These are phyloP conservation scores for Diorhabda carinulata DNA, from an alignment of 1,140 invertebrate species.

Conservation along the genomic window DNA sequence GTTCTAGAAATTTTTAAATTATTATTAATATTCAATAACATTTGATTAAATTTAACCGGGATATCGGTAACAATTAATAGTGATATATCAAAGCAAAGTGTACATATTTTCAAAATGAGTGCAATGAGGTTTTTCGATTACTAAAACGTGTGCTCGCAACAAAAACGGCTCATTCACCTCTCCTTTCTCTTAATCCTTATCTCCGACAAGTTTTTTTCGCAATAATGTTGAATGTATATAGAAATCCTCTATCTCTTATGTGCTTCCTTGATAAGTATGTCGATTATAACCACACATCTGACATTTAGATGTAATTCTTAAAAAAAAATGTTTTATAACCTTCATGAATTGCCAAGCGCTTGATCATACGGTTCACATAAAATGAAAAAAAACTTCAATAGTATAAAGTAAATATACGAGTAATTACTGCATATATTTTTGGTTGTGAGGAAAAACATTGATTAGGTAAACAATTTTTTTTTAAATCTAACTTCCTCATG, in stretches of 20 bases:
- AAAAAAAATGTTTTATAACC: slow-evolving; percentile 26
- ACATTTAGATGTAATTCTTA: slow-evolving; percentile 15
- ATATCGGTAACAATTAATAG: too few relatives aligned
- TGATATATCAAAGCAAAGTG: too few relatives aligned
- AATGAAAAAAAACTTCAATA: slow-evolving; percentile 22
- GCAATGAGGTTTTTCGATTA: too few relatives aligned
- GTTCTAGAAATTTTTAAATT: too few relatives aligned
- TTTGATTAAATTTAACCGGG: too few relatives aligned
- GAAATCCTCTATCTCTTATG: slow-evolving; percentile 30
- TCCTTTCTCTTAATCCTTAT: background rate
- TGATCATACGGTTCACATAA: slow-evolving; percentile 27
- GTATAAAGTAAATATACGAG: background rate
- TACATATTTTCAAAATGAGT: too few relatives aligned
- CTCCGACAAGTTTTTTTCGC: background rate
- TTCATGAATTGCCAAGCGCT: slow-evolving; percentile 25
- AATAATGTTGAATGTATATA: slow-evolving; percentile 13
- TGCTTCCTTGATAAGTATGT: slow-evolving; percentile 31
- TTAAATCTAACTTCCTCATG: too few relatives aligned
- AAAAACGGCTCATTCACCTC: background rate
- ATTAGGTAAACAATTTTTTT: too few relatives aligned
- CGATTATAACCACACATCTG: slow-evolving; percentile 20
- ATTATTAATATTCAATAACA: too few relatives aligned
- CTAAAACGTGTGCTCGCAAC: too few relatives aligned
- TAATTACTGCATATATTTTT: too few relatives aligned
- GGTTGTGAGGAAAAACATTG: too few relatives aligned